These are phyloP conservation scores for Pachycephala philippinensis DNA, from an alignment of 2,113 vertebrate genomes.

Conservation along the genomic window DNA sequence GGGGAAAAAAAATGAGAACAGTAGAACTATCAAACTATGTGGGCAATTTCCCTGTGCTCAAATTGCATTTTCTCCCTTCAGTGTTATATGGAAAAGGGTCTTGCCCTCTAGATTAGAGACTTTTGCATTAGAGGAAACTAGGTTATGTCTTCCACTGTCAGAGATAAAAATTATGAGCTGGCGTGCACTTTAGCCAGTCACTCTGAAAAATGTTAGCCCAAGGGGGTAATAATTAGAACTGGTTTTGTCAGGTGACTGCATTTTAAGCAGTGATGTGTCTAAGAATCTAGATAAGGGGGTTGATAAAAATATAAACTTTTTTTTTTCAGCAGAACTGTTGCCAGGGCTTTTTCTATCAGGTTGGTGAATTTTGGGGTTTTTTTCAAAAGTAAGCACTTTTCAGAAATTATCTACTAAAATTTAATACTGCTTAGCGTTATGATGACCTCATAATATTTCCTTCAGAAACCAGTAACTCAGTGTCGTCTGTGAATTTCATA, in stretches of 20 bases:
- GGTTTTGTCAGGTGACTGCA: slow-evolving; percentile 80
- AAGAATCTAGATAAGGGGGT: slow-evolving; percentile 83
- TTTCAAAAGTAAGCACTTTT: slow-evolving; percentile 87
- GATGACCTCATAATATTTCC: slow-evolving; percentile 64
- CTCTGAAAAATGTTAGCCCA: slow-evolving; percentile 80
- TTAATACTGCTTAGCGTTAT: slow-evolving; percentile 67
- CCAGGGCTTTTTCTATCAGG: slow-evolving; percentile 69
- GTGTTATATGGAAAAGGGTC: slow-evolving; percentile 74
- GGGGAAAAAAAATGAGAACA: slow-evolving; percentile 64
- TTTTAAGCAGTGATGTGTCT: slow-evolving; percentile 77
- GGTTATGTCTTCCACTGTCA: slow-evolving; percentile 80
- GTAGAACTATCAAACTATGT: slow-evolving; percentile 75
- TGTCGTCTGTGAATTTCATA: slow-evolving; percentile 41
- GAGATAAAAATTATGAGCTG: slow-evolving; percentile 77
- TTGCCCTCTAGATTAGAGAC: slow-evolving; percentile 83
- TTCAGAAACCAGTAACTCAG: slow-evolving; percentile 57
- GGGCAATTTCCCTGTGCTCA: slow-evolving; percentile 79
- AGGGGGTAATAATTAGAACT: slow-evolving; percentile 82
- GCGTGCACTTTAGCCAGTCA: slow-evolving; percentile 77
- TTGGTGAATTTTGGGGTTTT: neutral
- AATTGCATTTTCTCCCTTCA: slow-evolving; percentile 81
- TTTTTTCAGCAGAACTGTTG: slow-evolving; percentile 82
- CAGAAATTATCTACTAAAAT: slow-evolving; percentile 86
- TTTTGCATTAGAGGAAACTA: slow-evolving; percentile 84
- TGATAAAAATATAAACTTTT: slow-evolving; percentile 81